These are phyloP conservation scores for Bothrops jararaca DNA, from an alignment of 2,113 vertebrate genomes.

Conservation along the genomic window DNA sequence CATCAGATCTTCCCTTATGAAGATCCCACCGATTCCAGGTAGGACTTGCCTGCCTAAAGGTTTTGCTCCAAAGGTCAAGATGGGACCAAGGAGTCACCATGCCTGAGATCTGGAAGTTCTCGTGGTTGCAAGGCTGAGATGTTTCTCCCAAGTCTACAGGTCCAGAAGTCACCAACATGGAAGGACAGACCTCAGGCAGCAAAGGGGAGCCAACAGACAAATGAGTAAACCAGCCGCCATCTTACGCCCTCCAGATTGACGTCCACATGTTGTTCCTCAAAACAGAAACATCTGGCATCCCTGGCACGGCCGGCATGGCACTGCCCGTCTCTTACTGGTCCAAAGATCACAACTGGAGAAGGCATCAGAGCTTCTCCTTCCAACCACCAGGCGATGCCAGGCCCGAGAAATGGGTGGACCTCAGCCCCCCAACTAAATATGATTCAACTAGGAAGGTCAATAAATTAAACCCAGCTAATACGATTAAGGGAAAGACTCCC, in stretches of 20 bases:
- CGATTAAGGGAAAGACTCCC: background rate
- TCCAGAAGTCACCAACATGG: background rate
- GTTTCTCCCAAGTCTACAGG: background rate
- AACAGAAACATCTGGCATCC: background rate
- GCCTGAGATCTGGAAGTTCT: background rate
- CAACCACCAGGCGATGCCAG: background rate
- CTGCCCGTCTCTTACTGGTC: background rate
- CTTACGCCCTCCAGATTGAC: background rate
- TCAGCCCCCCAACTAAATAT: background rate
- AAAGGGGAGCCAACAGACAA: background rate
- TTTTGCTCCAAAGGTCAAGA: background rate
- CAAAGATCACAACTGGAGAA: background rate
- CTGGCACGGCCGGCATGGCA: background rate
- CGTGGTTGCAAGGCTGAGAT: background rate
- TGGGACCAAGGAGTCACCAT: background rate
- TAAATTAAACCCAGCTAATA: background rate
- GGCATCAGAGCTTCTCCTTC: background rate
- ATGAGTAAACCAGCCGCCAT: background rate
- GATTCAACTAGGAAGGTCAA: background rate
- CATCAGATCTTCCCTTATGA: background rate
- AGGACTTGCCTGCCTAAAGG: background rate
- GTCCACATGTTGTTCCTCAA: no score
- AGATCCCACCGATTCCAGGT: background rate
- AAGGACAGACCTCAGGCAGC: no score
- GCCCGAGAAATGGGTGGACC: background rate